A percentile compares a stretch with the other conserved stretches of the same genome.
Evolutionary conservation across 2,113 vertebrate genomes (phyloP).

Genomic region (Ageneiosus marmoratus): DNA sequence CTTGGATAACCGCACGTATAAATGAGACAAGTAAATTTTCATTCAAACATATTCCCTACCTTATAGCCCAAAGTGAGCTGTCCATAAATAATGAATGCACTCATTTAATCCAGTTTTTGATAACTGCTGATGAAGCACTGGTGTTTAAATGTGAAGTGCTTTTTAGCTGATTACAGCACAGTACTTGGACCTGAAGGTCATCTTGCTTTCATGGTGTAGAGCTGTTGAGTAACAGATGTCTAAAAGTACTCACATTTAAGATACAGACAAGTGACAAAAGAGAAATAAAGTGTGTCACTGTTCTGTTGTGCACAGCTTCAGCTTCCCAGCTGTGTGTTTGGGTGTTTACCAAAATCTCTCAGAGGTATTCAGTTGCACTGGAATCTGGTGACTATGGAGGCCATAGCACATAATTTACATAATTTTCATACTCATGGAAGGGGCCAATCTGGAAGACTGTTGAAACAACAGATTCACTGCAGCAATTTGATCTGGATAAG

Average conservation of each 20-base stretch:
- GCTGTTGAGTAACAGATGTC: not conserved
- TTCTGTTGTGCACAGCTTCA: not conserved
- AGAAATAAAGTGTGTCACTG: not conserved
- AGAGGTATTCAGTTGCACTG: not conserved
- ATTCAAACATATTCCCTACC: not conserved
- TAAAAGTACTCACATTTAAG: not conserved
- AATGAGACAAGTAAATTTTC: not conserved
- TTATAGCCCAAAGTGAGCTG: not conserved
- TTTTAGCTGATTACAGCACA: not conserved
- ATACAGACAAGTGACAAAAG: not conserved
- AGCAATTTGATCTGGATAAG: not conserved
- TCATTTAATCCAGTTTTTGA: conserved; percentile 30
- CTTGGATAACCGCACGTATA: not conserved
- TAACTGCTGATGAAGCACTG: conserved; percentile 26
- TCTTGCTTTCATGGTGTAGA: not conserved
- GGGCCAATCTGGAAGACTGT: not conserved
- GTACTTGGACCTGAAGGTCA: not conserved
- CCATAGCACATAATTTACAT: not conserved
- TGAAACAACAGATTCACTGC: not conserved
- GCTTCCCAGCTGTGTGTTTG: not conserved
- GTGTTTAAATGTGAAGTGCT: conserved; percentile 18
- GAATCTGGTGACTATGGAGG: not conserved
- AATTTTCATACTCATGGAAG: not conserved
- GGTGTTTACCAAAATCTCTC: not conserved
- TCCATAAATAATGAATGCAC: not conserved